Percentiles rank a stretch among this genome's conserved stretches.
Conservation (phyloP, 2,113 vertebrate species). For the Pongo pygmaeus region DNA sequence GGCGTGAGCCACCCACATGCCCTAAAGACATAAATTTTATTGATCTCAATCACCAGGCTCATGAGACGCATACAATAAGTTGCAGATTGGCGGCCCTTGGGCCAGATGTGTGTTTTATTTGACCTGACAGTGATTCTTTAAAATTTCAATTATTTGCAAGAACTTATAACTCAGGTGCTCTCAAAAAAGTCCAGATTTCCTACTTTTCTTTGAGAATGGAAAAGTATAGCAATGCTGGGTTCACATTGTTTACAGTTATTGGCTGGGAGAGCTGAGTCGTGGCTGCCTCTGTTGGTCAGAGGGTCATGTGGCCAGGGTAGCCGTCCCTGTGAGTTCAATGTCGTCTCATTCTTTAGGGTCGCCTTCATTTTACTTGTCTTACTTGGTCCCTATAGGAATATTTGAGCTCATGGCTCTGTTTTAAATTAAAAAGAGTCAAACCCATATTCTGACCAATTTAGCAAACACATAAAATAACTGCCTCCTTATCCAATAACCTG, state of each 20-base stretch:
- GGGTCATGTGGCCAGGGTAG: background rate
- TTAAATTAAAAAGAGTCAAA: background rate
- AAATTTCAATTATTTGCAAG: background rate
- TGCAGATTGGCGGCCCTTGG: background rate
- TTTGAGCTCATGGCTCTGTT: constrained; percentile 32
- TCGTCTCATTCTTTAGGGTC: background rate
- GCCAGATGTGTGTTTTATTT: background rate
- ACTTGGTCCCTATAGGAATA: background rate
- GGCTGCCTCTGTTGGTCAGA: background rate
- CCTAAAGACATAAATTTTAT: background rate
- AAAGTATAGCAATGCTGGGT: background rate
- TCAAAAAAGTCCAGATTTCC: background rate
- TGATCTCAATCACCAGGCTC: background rate
- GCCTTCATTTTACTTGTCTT: constrained; percentile 9
- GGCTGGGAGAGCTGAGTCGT: background rate
- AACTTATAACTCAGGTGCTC: background rate
- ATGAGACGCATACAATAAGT: background rate
- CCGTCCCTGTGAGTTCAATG: background rate
- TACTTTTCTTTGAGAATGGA: background rate
- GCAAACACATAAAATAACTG: background rate
- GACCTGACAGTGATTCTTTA: background rate
- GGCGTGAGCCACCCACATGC: too few relatives aligned
- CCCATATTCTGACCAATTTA: background rate
- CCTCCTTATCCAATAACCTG: background rate
- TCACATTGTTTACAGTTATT: background rate